phyloP scores from a whole-genome alignment of 2,113 vertebrate genomes.

The Excalfactoria chinensis region DNA sequence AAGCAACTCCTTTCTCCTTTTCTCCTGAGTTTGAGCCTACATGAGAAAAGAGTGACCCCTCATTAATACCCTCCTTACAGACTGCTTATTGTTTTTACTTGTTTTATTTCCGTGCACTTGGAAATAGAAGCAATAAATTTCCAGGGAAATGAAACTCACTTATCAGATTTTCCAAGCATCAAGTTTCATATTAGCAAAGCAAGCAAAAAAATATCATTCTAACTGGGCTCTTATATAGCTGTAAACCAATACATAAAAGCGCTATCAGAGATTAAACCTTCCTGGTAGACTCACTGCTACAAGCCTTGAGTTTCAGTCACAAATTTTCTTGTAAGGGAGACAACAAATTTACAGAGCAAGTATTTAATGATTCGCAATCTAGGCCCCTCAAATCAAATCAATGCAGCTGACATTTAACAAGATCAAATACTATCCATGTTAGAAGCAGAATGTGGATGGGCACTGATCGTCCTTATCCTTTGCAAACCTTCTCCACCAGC shows the following conservation, averaged over 20 bases:
- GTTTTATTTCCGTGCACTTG: conserved; percentile 77
- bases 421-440: conserved; percentile 7
- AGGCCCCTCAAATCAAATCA: conserved; percentile 42
- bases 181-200: conserved; percentile 81
- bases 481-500: background rate
- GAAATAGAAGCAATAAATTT: conserved; percentile 83
- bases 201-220: conserved; percentile 58
- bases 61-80: conserved; percentile 72
- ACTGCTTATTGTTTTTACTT: conserved; percentile 79
- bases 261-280: conserved; percentile 70
- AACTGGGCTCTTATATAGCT: conserved; percentile 70
- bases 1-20: conserved; percentile 32
- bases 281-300: background rate
- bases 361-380: conserved; percentile 63
- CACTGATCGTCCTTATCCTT: background rate
- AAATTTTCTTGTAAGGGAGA: conserved; percentile 54
- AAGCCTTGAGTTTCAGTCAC: conserved; percentile 40
- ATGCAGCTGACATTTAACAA: conserved; percentile 48
- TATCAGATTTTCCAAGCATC: conserved; percentile 84
- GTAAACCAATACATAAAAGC: conserved; percentile 77
- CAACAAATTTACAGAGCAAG: conserved; percentile 42
- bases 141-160: conserved; percentile 85
- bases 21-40: conserved; percentile 50
- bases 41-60: conserved; percentile 71
- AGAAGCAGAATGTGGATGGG: background rate